Conservation (phyloP, 2,888 invertebrate genomes). For the Orchesella flavescens region DNA sequence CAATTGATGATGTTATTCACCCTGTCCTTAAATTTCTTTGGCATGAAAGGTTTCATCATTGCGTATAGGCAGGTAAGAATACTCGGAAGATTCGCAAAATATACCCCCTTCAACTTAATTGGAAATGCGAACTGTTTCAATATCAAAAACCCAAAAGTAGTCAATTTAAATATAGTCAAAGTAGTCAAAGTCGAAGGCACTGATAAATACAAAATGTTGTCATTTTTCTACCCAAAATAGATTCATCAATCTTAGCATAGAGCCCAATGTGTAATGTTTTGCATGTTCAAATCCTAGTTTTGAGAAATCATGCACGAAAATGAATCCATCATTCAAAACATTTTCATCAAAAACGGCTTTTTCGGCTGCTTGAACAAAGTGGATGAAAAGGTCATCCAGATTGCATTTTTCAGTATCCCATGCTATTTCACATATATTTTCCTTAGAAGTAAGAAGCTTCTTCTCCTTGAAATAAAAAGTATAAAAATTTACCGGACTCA, state of each 20-base stretch:
- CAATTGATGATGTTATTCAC: conserved; percentile 23
- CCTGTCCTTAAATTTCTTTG: conserved; percentile 46
- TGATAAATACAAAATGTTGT: too few relatives aligned
- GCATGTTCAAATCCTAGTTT: conserved; percentile 39
- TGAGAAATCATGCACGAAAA: conserved; percentile 34
- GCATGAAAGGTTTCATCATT: conserved; percentile 38
- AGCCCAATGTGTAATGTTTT: conserved; percentile 15
- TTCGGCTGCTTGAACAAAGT: conserved; percentile 5
- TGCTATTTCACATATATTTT: too few relatives aligned
- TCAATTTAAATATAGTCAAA: not conserved
- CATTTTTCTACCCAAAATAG: conserved; percentile 44
- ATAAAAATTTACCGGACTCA: not conserved
- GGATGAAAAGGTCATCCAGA: not conserved
- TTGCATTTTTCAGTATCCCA: conserved; percentile 19
- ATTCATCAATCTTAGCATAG: conserved; percentile 29
- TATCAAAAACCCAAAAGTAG: not conserved
- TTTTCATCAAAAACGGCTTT: conserved; percentile 1
- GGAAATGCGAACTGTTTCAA: conserved; percentile 32
- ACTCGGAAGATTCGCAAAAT: conserved; percentile 28
- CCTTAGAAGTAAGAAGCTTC: too few relatives aligned
- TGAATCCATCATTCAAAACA: conserved; percentile 21
- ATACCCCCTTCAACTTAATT: conserved; percentile 24
- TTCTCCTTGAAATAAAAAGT: too few relatives aligned
- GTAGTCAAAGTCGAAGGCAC: too few relatives aligned
- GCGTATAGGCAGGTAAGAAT: conserved; percentile 35